phyloP scores from a whole-genome alignment of 2,113 vertebrate genomes.

The Macroglossus sobrinus region DNA sequence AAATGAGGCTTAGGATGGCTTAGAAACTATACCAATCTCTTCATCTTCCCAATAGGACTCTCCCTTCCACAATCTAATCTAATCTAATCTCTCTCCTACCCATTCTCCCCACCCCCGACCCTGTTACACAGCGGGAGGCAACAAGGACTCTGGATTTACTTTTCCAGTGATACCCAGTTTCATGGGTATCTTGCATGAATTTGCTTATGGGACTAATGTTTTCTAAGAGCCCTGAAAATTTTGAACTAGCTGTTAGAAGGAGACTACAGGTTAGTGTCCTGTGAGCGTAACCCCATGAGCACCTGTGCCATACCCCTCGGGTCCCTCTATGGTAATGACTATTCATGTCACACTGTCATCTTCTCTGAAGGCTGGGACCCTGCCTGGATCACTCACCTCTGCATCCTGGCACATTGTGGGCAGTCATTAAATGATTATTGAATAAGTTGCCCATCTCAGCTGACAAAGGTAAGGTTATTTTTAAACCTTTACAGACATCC shows the following conservation, averaged over 20 bases:
- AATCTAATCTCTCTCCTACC: no score
- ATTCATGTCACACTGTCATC: background rate
- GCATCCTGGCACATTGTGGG: background rate
- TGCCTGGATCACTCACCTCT: background rate
- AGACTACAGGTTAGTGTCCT: background rate
- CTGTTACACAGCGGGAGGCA: background rate
- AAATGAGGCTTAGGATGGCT: background rate
- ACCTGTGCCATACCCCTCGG: accelerated
- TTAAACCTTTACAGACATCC: background rate
- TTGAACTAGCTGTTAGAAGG: background rate
- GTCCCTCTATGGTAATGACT: background rate
- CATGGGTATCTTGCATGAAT: background rate
- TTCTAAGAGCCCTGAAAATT: background rate
- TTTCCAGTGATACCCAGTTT: background rate
- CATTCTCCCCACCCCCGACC: background rate
- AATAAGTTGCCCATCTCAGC: background rate
- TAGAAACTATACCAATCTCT: background rate
- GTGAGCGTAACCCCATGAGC: background rate
- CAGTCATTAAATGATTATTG: constrained; percentile 12
- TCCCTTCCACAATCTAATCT: background rate
- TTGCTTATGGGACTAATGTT: background rate
- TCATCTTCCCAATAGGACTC: background rate
- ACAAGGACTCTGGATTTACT: background rate
- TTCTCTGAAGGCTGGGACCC: background rate
- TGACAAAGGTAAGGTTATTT: background rate